Percentiles rank a stretch among this genome's conserved stretches.
Conservation (phyloP, 2,797 vertebrate genomes). For the Danio jaintianensis region DNA sequence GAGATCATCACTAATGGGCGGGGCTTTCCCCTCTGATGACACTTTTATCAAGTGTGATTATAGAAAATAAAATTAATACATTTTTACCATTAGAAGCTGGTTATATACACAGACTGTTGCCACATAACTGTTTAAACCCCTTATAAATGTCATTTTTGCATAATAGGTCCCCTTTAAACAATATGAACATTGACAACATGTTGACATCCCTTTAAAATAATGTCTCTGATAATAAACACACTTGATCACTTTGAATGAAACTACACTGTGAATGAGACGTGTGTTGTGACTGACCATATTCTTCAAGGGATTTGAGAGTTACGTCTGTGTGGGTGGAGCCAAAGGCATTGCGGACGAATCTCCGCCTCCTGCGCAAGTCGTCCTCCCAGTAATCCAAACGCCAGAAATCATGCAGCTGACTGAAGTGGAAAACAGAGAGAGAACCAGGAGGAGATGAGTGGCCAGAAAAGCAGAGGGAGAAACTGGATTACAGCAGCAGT, state of each 20-base stretch:
- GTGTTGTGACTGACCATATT: conserved; percentile 86
- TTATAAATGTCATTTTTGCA: no score
- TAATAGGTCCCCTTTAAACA: no score
- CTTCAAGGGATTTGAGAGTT: conserved; percentile 88
- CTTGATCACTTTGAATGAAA: neutral
- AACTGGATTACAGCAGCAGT: neutral
- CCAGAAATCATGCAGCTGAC: conserved; percentile 98
- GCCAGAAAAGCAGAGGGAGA: neutral
- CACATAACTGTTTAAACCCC: no score
- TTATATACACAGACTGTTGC: no score
- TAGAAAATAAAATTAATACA: no score
- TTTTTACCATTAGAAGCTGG: no score
- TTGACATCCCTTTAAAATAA: neutral
- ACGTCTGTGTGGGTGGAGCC: conserved; percentile 94
- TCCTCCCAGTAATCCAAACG: conserved; percentile 99
- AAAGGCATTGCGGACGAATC: conserved; percentile 97
- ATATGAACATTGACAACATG: no score
- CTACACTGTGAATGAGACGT: neutral
- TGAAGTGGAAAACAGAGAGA: conserved; percentile 63
- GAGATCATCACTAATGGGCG: no score
- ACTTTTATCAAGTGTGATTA: no score
- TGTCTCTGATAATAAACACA: neutral
- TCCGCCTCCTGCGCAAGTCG: conserved; percentile 91
- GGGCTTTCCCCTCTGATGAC: no score
- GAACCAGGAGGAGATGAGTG: conserved; percentile 49